phyloP scores from a whole-genome alignment of 2,888 invertebrate genomes.

The Melanotus villosus region DNA sequence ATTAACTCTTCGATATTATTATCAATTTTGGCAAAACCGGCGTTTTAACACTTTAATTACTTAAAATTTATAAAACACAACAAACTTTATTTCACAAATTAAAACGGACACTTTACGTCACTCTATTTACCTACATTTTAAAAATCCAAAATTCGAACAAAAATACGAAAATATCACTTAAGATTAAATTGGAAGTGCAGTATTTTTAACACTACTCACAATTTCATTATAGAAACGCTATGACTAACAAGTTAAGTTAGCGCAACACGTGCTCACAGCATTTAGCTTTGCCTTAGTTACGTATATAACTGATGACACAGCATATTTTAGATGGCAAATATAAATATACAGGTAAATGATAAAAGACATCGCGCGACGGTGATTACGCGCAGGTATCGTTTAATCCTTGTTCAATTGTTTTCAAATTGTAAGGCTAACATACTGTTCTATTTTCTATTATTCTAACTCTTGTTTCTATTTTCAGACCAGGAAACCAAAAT shows the following conservation, averaged over 20 bases:
- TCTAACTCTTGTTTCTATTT: too few species aligned
- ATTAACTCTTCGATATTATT: neutral
- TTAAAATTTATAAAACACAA: neutral
- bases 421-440: neutral
- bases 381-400: constrained; percentile 10
- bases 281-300: constrained; percentile 31
- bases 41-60: neutral
- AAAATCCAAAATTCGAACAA: neutral
- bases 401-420: neutral
- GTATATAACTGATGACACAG: constrained; percentile 43
- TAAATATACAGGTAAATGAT: constrained; percentile 40
- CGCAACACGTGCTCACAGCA: constrained; percentile 41
- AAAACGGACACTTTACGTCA: too few species aligned
- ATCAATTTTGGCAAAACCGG: neutral
- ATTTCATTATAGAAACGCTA: constrained; percentile 31
- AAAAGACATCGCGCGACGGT: constrained; percentile 12
- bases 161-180: neutral
- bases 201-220: constrained; percentile 24
- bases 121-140: neutral
- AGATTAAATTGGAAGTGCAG: constrained; percentile 9
- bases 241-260: constrained; percentile 34
- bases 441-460: too few species aligned
- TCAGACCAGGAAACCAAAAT: too few species aligned
- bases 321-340: constrained; percentile 33
- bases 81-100: neutral